These are phyloP conservation scores for Cotesia glomerata DNA, from an alignment of 1,140 invertebrate species.

Conservation along the genomic window DNA sequence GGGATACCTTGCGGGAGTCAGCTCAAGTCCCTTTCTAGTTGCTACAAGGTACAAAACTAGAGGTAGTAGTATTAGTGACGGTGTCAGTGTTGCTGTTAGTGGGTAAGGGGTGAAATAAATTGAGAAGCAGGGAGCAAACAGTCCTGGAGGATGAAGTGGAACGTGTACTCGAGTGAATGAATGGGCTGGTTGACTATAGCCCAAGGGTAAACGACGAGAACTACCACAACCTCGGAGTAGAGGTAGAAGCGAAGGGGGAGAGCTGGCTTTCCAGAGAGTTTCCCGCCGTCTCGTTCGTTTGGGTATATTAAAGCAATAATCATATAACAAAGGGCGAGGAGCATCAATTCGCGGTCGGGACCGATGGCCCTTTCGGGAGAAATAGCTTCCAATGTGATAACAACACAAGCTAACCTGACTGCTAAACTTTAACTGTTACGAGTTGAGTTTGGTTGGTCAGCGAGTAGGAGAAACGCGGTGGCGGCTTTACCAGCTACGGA, in stretches of 20 bases:
- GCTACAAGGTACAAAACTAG: too few relatives aligned
- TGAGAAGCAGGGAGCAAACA: constrained; percentile 30
- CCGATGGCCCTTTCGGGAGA: constrained; percentile 55
- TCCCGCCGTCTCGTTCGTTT: constrained; percentile 20
- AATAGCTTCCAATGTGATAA: constrained; percentile 37
- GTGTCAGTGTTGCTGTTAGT: background rate
- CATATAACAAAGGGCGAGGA: constrained; percentile 55
- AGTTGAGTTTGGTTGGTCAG: background rate
- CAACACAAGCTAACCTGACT: background rate
- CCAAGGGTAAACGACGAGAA: constrained; percentile 28
- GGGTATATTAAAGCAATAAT: constrained; percentile 56
- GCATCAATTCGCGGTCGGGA: constrained; percentile 41
- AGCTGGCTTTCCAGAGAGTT: constrained; percentile 23
- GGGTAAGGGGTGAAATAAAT: constrained; percentile 23
- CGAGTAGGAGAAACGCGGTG: background rate
- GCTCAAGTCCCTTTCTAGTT: background rate
- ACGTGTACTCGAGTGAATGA: constrained; percentile 37
- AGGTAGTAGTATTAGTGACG: too few relatives aligned
- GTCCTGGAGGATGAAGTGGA: constrained; percentile 32
- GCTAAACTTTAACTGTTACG: background rate
- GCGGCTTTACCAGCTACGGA: background rate
- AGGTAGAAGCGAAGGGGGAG: background rate
- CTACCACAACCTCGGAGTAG: too few relatives aligned
- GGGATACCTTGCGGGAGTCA: constrained; percentile 11
- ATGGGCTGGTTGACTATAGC: constrained; percentile 34